A percentile compares a stretch with the other conserved stretches of the same genome.
These are phyloP conservation scores for Etheostoma cragini DNA, from an alignment of 2,113 vertebrate genomes.

Conservation along the genomic window DNA sequence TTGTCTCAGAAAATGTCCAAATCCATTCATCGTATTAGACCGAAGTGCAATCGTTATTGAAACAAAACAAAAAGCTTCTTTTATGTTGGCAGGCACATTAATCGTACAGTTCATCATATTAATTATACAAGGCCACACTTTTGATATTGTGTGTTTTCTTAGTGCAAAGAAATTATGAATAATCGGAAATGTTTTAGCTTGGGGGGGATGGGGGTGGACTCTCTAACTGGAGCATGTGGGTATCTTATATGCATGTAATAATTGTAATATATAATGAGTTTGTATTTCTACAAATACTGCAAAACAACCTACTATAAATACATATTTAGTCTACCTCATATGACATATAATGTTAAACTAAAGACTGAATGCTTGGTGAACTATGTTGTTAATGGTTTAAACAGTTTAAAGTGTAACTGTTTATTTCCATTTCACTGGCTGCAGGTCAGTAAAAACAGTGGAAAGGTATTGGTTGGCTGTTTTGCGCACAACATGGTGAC, in stretches of 20 bases:
- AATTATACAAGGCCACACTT: no score
- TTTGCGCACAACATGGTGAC: slow-evolving; percentile 48
- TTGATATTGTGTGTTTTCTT: no score
- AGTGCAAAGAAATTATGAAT: no score
- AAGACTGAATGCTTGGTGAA: neutral
- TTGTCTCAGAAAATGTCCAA: no score
- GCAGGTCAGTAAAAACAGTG: neutral
- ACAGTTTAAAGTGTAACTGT: neutral
- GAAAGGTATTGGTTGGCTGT: slow-evolving; percentile 40
- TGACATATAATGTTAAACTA: neutral
- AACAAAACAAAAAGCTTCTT: no score
- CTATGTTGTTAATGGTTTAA: neutral
- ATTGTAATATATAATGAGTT: neutral
- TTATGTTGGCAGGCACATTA: no score
- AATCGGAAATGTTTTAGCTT: no score
- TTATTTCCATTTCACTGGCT: neutral
- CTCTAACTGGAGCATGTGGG: neutral
- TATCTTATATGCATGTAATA: neutral
- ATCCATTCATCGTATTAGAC: no score
- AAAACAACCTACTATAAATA: neutral
- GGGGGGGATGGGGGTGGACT: neutral
- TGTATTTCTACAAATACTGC: neutral
- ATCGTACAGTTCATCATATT: no score
- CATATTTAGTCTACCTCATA: neutral
- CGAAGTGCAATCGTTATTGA: no score